Conservation (phyloP, 1,140 invertebrate species). For the Ridgeia piscesae region DNA sequence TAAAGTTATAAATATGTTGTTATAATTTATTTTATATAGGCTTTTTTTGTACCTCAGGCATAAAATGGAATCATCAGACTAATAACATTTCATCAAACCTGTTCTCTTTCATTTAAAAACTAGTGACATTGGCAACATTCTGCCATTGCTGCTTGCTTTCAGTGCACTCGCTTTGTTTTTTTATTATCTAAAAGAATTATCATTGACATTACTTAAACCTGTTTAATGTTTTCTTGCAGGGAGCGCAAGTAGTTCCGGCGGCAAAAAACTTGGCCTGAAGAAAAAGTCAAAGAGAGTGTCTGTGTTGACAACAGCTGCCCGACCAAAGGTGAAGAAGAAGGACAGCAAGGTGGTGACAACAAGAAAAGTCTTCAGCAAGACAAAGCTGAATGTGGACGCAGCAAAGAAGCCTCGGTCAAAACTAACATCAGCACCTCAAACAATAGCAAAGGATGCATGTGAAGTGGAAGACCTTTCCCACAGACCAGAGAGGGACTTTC, state of each 20-base stretch:
- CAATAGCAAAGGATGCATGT: background rate
- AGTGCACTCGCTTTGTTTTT: background rate
- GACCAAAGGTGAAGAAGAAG: background rate
- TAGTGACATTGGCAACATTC: background rate
- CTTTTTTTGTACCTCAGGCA: background rate
- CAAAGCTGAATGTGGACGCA: background rate
- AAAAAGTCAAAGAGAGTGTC: conserved; percentile 1
- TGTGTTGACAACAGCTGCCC: background rate
- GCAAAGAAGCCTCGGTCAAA: background rate
- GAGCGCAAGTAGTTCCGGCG: background rate
- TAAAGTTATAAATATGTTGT: too few species aligned
- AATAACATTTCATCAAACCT: too few species aligned
- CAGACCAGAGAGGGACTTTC: background rate
- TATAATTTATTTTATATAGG: background rate
- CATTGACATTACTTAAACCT: background rate
- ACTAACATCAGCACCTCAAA: background rate
- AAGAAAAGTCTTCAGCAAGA: background rate
- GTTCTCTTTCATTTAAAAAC: background rate
- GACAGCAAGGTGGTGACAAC: background rate
- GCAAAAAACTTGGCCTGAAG: background rate
- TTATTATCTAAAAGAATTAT: background rate
- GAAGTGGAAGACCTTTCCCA: background rate
- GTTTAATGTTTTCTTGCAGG: background rate
- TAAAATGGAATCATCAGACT: background rate
- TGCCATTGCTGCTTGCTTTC: background rate